Evolutionary conservation across 2,888 invertebrate genomes (phyloP).

Genomic region (Xylota sylvarum): DNA sequence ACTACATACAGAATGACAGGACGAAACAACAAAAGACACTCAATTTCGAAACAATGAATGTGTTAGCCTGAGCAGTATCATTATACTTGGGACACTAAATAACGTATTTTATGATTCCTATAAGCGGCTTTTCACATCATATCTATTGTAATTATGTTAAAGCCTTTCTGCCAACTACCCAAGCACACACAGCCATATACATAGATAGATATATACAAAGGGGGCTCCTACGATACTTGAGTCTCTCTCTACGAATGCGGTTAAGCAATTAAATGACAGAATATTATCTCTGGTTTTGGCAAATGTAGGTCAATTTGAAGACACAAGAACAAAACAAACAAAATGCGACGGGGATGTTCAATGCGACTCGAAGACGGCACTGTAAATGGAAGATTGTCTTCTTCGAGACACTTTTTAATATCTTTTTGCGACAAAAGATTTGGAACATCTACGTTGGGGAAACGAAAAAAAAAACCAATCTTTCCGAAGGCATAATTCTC

Average conservation of each 20-base stretch:
- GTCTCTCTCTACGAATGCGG: constrained; percentile 52
- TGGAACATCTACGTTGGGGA: constrained; percentile 27
- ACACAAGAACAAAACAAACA: constrained; percentile 54
- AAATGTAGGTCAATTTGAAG: constrained; percentile 65
- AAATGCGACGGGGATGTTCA: constrained; percentile 46
- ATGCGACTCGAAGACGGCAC: constrained; percentile 53
- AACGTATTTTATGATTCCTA: constrained; percentile 52
- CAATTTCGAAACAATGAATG: constrained; percentile 32
- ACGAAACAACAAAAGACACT: constrained; percentile 40
- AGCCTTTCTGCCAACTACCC: constrained; percentile 38
- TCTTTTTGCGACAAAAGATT: constrained; percentile 46
- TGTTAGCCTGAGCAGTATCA: constrained; percentile 3
- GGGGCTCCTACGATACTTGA: constrained; percentile 9
- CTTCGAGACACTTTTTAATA: constrained; percentile 53
- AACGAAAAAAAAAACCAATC: neutral
- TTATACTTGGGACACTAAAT: constrained; percentile 30
- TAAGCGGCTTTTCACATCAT: constrained; percentile 25
- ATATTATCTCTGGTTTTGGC: constrained; percentile 70
- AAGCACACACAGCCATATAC: neutral
- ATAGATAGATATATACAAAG: constrained; percentile 4
- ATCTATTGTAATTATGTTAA: constrained; percentile 42
- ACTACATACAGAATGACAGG: constrained; percentile 5
- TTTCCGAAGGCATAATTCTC: constrained; percentile 30
- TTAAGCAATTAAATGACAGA: constrained; percentile 70
- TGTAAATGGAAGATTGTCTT: constrained; percentile 52